Evolutionary conservation across 2,797 vertebrate species (phyloP).

Genomic region (Chanos chanos): DNA sequence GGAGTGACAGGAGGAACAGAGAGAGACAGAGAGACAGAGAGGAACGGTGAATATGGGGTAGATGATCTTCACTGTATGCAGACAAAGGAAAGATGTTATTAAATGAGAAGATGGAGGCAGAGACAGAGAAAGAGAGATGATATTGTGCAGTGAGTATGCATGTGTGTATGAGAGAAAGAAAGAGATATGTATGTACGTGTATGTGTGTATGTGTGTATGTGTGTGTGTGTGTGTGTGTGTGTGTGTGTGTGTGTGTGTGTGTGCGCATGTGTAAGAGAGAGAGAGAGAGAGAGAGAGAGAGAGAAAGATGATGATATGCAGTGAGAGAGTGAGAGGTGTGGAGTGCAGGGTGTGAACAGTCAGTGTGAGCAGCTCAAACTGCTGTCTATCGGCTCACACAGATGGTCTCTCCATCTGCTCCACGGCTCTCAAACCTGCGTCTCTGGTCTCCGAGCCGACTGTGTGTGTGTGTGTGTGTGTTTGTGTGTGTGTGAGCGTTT

Average conservation of each 20-base stretch:
- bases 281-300: not conserved
- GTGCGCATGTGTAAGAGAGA: not conserved
- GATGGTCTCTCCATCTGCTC: constrained; percentile 47
- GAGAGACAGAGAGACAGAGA: constrained; percentile 1
- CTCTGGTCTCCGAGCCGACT: constrained; percentile 6
- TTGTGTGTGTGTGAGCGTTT: constrained; percentile 18
- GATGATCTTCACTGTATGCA: too few species aligned
- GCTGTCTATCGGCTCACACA: constrained; percentile 36
- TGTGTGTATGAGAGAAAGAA: too few species aligned
- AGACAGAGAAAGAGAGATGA: too few species aligned
- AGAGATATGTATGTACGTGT: too few species aligned
- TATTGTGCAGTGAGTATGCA: too few species aligned
- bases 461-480: constrained; percentile 20
- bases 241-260: too few species aligned
- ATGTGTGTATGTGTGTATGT: too few species aligned
- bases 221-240: too few species aligned
- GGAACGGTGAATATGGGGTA: not conserved
- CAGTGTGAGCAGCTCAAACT: constrained; percentile 23
- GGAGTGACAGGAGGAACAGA: not conserved
- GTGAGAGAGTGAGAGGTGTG: constrained; percentile 11
- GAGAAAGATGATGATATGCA: not conserved
- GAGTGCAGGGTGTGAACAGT: constrained; percentile 24
- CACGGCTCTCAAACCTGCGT: constrained; percentile 22
- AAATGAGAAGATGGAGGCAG: too few species aligned
- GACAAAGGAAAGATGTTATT: too few species aligned